Conservation (phyloP, 2,888 invertebrate genomes). For the Melinopterus prodromus region DNA sequence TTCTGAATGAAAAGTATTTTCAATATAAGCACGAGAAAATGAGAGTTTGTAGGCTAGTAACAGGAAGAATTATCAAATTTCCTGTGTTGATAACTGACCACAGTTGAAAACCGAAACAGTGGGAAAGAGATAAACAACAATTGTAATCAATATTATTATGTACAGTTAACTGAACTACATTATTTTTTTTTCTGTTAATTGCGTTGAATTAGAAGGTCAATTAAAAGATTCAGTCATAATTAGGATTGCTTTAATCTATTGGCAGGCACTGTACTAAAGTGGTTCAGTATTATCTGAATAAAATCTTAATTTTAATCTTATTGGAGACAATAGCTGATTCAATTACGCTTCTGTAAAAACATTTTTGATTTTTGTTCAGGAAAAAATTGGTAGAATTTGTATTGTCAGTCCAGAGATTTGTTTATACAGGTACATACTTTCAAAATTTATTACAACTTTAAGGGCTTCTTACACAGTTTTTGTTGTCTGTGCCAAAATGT, state of each 20-base stretch:
- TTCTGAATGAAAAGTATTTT: background rate
- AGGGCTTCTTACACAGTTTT: too few relatives aligned
- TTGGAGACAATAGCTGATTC: too few relatives aligned
- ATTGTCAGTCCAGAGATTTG: too few relatives aligned
- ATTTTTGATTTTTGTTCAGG: too few relatives aligned
- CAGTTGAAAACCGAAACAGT: background rate
- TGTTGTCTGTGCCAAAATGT: too few relatives aligned
- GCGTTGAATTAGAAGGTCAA: background rate
- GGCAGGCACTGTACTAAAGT: too few relatives aligned
- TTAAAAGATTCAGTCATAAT: background rate
- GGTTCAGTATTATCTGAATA: too few relatives aligned
- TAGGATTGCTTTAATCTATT: background rate
- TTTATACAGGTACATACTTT: too few relatives aligned
- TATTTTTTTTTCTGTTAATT: conserved; percentile 4
- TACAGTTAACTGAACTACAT: background rate
- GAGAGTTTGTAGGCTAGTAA: background rate
- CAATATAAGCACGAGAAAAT: background rate
- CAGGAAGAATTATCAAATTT: conserved; percentile 19
- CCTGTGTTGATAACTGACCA: conserved; percentile 28
- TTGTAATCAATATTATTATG: conserved; percentile 11
- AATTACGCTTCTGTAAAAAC: too few relatives aligned
- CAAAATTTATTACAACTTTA: too few relatives aligned
- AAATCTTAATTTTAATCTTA: too few relatives aligned
- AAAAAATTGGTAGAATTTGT: too few relatives aligned
- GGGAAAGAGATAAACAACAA: background rate